A percentile compares a stretch with the other conserved stretches of the same genome.
Evolutionary conservation across 30 jellyfish, hydroid and myxozoan species (phyloP).

Genomic region (Pseudorhiza aurosa): DNA sequence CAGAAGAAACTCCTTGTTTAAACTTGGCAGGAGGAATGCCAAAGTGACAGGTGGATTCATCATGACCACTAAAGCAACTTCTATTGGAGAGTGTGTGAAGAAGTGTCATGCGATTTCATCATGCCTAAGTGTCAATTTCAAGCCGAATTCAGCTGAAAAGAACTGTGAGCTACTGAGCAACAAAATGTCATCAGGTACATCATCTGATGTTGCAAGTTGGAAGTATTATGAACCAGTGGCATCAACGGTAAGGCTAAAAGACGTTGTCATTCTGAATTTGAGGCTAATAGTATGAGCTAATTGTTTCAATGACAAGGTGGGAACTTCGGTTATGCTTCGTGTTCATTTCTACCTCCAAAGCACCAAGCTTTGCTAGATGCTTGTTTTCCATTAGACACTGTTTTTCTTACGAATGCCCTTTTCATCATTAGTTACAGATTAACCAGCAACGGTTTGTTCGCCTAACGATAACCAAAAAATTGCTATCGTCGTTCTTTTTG

Average conservation of each 20-base stretch:
- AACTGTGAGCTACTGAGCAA: constrained; percentile 25
- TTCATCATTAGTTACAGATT: too few species aligned
- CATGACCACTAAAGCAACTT: neutral
- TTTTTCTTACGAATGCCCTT: too few species aligned
- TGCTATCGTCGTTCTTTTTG: too few species aligned
- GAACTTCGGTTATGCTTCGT: too few species aligned
- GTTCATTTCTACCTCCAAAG: too few species aligned
- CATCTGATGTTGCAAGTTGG: constrained; percentile 22
- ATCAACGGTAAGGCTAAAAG: constrained; percentile 24
- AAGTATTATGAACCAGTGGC: constrained; percentile 36
- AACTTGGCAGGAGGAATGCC: neutral
- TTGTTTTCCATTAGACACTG: too few species aligned
- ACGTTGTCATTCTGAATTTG: too few species aligned
- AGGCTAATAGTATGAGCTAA: too few species aligned
- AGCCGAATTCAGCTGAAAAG: neutral
- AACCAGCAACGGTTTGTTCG: too few species aligned
- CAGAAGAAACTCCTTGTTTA: constrained; percentile 14
- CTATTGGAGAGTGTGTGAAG: constrained; percentile 4
- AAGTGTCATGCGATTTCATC: neutral
- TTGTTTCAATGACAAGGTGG: too few species aligned
- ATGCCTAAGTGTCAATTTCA: constrained; percentile 25
- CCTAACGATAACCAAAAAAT: too few species aligned
- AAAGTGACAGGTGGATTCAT: constrained; percentile 5
- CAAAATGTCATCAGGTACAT: neutral
- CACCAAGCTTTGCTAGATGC: too few species aligned